Evolutionary conservation across 2,113 vertebrate genomes (phyloP).

Genomic region (Platichthys stellatus): DNA sequence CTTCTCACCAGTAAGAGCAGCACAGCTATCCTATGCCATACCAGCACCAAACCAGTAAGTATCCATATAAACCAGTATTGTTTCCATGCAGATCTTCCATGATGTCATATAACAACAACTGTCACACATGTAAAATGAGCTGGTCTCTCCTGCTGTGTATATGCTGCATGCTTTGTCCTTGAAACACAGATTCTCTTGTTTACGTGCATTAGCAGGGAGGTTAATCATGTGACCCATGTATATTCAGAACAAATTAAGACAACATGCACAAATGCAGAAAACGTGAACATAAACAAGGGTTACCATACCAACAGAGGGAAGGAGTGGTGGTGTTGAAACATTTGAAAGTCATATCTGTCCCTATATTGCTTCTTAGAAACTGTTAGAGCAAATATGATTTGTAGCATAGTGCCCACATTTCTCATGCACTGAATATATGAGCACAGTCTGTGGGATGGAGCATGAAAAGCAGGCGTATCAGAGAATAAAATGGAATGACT

Average conservation of each 20-base stretch:
- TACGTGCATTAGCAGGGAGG: slow-evolving; percentile 21
- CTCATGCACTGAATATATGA: too few species aligned
- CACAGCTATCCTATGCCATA: too few species aligned
- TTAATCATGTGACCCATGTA: slow-evolving; percentile 30
- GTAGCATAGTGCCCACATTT: too few species aligned
- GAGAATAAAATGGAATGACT: too few species aligned
- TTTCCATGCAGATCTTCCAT: background rate
- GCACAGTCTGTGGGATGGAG: too few species aligned
- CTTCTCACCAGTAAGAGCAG: too few species aligned
- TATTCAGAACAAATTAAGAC: slow-evolving; percentile 16
- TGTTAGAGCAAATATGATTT: too few species aligned
- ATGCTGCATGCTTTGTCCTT: slow-evolving; percentile 23
- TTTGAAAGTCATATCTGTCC: slow-evolving; percentile 29
- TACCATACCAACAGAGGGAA: slow-evolving; percentile 59
- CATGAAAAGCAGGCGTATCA: too few species aligned
- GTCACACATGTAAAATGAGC: background rate
- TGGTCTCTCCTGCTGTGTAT: background rate
- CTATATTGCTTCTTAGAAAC: slow-evolving; percentile 8
- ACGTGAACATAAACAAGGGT: slow-evolving; percentile 44
- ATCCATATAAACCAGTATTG: background rate
- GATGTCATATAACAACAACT: background rate
- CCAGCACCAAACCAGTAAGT: too few species aligned
- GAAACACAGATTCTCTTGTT: slow-evolving; percentile 9
- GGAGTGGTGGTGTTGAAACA: slow-evolving; percentile 5
- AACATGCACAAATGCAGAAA: slow-evolving; percentile 27